A percentile compares a stretch with the other conserved stretches of the same genome.
These are phyloP conservation scores for Morpho achilles DNA, from an alignment of 2,888 invertebrate genomes.

Conservation along the genomic window DNA sequence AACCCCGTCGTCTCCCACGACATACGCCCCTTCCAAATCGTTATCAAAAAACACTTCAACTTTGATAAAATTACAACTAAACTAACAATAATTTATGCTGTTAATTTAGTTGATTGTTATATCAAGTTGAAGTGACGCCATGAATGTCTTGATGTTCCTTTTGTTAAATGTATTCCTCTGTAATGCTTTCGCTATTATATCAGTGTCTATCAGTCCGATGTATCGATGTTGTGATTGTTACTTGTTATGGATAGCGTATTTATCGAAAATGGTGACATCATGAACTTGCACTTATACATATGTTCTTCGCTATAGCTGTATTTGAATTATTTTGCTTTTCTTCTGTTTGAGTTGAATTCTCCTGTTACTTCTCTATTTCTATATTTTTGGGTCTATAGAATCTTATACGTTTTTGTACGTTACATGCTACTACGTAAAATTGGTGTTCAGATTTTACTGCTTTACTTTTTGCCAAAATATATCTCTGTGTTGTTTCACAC, in stretches of 20 bases:
- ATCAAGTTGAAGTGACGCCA: conserved; percentile 32
- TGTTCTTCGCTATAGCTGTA: conserved; percentile 38
- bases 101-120: not conserved
- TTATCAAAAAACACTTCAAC: conserved; percentile 51
- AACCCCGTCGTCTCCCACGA: conserved; percentile 56
- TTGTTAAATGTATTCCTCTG: conserved; percentile 50
- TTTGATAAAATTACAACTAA: conserved; percentile 26
- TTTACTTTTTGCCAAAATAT: conserved; percentile 46
- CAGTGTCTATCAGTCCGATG: conserved; percentile 42
- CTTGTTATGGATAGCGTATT: conserved; percentile 43
- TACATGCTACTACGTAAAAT: conserved; percentile 50
- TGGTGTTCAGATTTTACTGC: conserved; percentile 56
- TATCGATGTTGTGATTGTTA: conserved; percentile 60
- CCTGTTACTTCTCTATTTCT: conserved; percentile 25
- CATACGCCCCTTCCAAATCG: conserved; percentile 71
- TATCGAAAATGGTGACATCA: conserved; percentile 62
- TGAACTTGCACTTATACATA: conserved; percentile 35
- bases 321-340: conserved; percentile 46
- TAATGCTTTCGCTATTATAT: conserved; percentile 61
- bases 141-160: conserved; percentile 30
- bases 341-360: conserved; percentile 25
- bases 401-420: conserved; percentile 46
- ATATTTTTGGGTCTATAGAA: conserved; percentile 13
- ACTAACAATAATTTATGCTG: not conserved
- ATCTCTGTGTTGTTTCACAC: conserved; percentile 56